Conservation (phyloP, 2,113 vertebrate genomes). For the Bujurquina vittata region DNA sequence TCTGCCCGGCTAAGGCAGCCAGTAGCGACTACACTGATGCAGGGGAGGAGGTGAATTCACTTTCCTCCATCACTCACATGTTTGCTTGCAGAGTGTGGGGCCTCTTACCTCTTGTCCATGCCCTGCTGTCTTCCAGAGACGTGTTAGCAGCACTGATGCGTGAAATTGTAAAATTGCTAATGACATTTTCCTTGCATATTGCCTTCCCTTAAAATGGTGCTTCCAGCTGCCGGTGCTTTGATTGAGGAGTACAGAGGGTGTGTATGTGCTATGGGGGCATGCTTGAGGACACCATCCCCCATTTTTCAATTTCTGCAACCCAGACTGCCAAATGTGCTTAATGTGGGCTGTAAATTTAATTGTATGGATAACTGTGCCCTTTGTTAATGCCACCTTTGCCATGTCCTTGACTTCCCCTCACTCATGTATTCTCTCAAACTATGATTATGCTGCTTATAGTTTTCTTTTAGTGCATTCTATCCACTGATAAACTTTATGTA, state of each 20-base stretch:
- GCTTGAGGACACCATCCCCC: conserved; percentile 44
- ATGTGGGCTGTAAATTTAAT: conserved; percentile 64
- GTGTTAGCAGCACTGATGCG: conserved; percentile 49
- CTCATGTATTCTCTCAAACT: neutral
- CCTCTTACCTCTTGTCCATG: conserved; percentile 30
- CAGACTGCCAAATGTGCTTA: conserved; percentile 52
- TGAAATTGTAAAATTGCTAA: conserved; percentile 78
- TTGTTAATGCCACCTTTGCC: conserved; percentile 35
- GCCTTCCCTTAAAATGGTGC: conserved; percentile 56
- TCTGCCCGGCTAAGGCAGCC: neutral
- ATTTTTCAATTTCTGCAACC: conserved; percentile 58
- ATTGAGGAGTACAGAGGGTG: conserved; percentile 44
- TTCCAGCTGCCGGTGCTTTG: conserved; percentile 58
- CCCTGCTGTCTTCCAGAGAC: conserved; percentile 44
- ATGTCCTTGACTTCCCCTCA: conserved; percentile 46
- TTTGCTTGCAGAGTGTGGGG: conserved; percentile 34
- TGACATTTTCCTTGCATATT: conserved; percentile 72
- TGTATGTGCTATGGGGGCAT: conserved; percentile 12
- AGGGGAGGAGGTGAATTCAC: neutral
- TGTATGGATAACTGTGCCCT: conserved; percentile 49
- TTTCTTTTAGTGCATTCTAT: too few relatives aligned
- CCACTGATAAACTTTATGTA: neutral
- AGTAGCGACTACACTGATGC: neutral
- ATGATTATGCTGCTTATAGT: neutral
- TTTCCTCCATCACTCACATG: conserved; percentile 1